Evolutionary conservation across 2,113 vertebrate genomes (phyloP).

Genomic region (Junco hyemalis): DNA sequence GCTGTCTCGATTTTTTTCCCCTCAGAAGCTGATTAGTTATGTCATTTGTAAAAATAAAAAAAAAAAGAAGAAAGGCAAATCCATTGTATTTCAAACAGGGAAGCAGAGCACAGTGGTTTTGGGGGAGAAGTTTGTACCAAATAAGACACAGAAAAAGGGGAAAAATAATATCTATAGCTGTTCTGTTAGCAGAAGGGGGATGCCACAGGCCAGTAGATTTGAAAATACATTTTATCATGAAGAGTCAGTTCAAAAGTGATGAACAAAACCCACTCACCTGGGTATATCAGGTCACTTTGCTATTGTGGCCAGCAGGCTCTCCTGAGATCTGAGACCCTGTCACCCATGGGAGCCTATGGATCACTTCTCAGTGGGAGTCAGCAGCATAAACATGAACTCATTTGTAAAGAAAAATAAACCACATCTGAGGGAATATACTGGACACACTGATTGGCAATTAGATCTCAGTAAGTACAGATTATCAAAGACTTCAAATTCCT

Average conservation of each 20-base stretch:
- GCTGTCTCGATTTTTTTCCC: conserved; percentile 19
- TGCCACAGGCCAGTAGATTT: neutral
- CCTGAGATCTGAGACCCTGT: neutral
- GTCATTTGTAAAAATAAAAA: neutral
- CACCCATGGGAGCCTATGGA: neutral
- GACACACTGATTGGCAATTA: neutral
- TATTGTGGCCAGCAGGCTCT: neutral
- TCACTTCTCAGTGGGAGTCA: neutral
- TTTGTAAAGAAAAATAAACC: neutral
- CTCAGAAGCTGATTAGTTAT: conserved; percentile 48
- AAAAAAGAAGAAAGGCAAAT: neutral
- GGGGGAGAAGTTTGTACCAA: neutral
- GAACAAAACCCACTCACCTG: neutral
- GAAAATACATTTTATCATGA: neutral
- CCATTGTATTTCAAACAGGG: conserved; percentile 19
- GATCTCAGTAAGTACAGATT: neutral
- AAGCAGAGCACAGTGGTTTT: neutral
- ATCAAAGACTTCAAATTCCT: neutral
- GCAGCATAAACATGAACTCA: neutral
- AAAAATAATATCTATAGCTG: neutral
- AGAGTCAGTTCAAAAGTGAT: neutral
- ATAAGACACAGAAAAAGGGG: neutral
- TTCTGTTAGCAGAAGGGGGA: neutral
- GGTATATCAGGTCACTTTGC: neutral
- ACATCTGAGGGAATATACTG: neutral